phyloP scores from a whole-genome alignment of 2,113 vertebrate genomes.

The Neoarius graeffei region DNA sequence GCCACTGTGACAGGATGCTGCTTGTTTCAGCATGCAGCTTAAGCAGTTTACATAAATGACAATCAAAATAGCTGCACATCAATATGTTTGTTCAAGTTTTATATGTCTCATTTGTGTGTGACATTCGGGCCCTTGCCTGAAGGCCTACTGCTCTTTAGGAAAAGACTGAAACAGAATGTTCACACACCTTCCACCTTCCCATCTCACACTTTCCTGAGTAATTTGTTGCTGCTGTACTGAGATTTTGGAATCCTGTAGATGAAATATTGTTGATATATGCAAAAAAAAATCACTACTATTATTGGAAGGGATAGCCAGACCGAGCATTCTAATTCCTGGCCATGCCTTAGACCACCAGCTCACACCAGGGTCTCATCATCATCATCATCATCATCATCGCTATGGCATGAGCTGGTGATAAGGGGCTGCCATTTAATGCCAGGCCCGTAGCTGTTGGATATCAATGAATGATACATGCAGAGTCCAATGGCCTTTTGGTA shows the following conservation, averaged over 20 bases:
- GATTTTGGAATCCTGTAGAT: background rate
- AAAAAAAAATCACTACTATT: background rate
- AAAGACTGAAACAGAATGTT: background rate
- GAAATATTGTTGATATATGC: background rate
- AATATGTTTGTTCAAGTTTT: conserved; percentile 16
- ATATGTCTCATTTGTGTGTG: conserved; percentile 7
- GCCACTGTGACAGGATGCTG: conserved; percentile 7
- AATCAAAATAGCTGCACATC: conserved; percentile 1
- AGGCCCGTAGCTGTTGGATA: too few species aligned
- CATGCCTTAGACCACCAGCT: too few species aligned
- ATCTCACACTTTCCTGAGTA: too few species aligned
- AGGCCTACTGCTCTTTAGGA: background rate
- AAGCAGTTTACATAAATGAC: conserved; percentile 14
- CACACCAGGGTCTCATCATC: too few species aligned
- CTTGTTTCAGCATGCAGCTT: conserved; percentile 14
- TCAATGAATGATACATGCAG: too few species aligned
- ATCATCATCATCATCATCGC: too few species aligned
- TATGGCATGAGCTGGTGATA: too few species aligned
- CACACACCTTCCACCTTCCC: background rate
- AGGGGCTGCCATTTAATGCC: too few species aligned
- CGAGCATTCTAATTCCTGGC: too few species aligned
- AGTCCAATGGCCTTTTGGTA: too few species aligned
- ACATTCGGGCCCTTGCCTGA: background rate
- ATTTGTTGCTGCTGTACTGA: background rate
- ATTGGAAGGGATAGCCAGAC: too few species aligned